phyloP scores from a whole-genome alignment of 2,113 vertebrate genomes.

The Python bivittatus region DNA sequence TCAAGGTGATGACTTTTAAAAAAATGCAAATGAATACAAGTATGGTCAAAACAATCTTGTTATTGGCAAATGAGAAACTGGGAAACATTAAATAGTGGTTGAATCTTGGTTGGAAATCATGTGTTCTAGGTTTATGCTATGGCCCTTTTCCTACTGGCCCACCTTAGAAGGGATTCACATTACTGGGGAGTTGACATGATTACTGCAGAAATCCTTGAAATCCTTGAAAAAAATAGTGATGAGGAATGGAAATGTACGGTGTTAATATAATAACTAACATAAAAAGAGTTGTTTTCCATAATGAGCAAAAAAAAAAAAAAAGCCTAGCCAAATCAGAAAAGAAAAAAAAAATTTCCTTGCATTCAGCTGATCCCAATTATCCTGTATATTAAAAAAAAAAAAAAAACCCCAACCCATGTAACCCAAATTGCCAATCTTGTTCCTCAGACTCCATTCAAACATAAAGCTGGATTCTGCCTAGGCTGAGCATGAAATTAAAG shows the following conservation, averaged over 20 bases:
- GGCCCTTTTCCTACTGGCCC: background rate
- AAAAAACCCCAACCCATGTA: background rate
- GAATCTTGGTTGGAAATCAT: too few species aligned
- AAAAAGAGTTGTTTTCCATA: background rate
- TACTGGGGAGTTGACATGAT: background rate
- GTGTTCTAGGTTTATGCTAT: background rate
- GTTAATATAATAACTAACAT: background rate
- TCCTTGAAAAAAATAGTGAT: background rate
- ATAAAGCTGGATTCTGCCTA: background rate
- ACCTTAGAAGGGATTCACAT: background rate
- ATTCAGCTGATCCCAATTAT: background rate
- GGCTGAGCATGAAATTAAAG: slow-evolving; percentile 5
- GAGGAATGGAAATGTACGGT: background rate
- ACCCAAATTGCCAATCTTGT: background rate
- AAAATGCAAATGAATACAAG: background rate
- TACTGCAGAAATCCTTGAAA: background rate
- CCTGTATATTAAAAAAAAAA: background rate
- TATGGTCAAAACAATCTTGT: background rate
- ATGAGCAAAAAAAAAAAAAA: background rate
- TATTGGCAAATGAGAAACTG: background rate
- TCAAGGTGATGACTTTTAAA: background rate
- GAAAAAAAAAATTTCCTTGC: background rate
- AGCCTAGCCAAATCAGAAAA: background rate
- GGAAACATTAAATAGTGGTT: background rate
- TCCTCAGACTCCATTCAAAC: background rate